Percentiles rank a stretch among this genome's conserved stretches.
Evolutionary conservation across 35 echinoderm and acorn worm species (phyloP).

Genomic region (Apostichopus californicus): DNA sequence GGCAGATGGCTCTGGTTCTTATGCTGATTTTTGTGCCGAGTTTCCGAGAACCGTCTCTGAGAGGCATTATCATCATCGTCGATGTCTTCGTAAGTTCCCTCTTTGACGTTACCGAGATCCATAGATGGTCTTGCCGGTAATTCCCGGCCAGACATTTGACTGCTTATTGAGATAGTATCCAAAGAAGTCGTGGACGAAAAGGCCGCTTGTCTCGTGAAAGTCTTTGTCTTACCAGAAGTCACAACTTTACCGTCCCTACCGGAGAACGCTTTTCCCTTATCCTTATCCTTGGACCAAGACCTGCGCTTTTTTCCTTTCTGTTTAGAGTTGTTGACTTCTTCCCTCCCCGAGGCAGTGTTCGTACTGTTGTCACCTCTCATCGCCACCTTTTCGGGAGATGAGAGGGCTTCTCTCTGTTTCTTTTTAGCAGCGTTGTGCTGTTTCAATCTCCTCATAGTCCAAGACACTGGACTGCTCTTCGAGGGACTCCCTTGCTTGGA

Average conservation of each 20-base stretch:
- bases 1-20: not conserved
- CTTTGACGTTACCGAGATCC: not conserved
- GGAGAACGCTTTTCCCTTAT: not conserved
- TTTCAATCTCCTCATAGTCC: conserved; percentile 46
- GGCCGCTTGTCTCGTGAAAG: conserved; percentile 22
- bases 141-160: conserved; percentile 36
- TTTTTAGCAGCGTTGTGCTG: conserved; percentile 37
- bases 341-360: not conserved
- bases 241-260: conserved; percentile 37
- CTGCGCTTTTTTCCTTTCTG: conserved; percentile 6
- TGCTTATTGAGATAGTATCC: conserved; percentile 43
- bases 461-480: conserved; percentile 10
- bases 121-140: not conserved
- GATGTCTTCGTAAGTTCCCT: conserved; percentile 21
- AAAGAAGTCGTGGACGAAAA: conserved; percentile 32
- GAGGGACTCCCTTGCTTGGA: not conserved
- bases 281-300: conserved; percentile 31
- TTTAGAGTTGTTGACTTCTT: not conserved
- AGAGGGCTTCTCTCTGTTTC: not conserved
- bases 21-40: not conserved
- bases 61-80: not conserved
- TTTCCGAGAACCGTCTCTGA: conserved; percentile 32
- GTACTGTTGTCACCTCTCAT: not conserved
- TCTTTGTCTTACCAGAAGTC: conserved; percentile 42
- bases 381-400: not conserved